Conservation (phyloP, 1,140 invertebrate genomes). For the Apocrypta bakeri region DNA sequence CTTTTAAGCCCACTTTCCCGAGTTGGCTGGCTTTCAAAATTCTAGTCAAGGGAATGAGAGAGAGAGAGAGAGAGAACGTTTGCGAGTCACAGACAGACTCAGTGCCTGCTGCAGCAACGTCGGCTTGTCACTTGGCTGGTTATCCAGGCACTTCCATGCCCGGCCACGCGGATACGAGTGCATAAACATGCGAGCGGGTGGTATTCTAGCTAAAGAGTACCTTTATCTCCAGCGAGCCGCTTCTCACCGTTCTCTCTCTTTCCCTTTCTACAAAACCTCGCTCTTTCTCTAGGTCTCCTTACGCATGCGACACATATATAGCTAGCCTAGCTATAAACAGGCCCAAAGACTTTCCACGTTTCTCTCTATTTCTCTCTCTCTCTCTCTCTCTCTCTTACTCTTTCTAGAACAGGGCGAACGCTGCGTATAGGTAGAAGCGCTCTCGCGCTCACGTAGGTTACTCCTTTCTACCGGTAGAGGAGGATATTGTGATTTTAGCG, state of each 20-base stretch:
- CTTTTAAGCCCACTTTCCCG: slow-evolving; percentile 73
- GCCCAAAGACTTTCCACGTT: slow-evolving; percentile 21
- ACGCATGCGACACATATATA: neutral
- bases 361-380: slow-evolving; percentile 18
- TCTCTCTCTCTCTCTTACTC: slow-evolving; percentile 56
- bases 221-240: slow-evolving; percentile 72
- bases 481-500: slow-evolving; percentile 76
- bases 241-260: slow-evolving; percentile 60
- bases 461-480: slow-evolving; percentile 69
- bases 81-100: slow-evolving; percentile 52
- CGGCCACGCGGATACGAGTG: slow-evolving; percentile 74
- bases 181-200: slow-evolving; percentile 74
- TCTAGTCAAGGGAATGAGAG: slow-evolving; percentile 63
- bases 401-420: slow-evolving; percentile 39
- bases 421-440: neutral
- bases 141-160: slow-evolving; percentile 74
- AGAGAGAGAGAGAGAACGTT: slow-evolving; percentile 40
- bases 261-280: slow-evolving; percentile 55
- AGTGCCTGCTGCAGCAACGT: slow-evolving; percentile 56
- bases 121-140: slow-evolving; percentile 75
- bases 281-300: slow-evolving; percentile 39
- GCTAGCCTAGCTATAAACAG: neutral
- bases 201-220: slow-evolving; percentile 72
- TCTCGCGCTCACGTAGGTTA: slow-evolving; percentile 70
- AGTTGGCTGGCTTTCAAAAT: slow-evolving; percentile 75